Percentiles rank a stretch among this genome's conserved stretches.
Evolutionary conservation across 1,140 invertebrate species (phyloP).

Genomic region (Leguminivora glycinivorella): DNA sequence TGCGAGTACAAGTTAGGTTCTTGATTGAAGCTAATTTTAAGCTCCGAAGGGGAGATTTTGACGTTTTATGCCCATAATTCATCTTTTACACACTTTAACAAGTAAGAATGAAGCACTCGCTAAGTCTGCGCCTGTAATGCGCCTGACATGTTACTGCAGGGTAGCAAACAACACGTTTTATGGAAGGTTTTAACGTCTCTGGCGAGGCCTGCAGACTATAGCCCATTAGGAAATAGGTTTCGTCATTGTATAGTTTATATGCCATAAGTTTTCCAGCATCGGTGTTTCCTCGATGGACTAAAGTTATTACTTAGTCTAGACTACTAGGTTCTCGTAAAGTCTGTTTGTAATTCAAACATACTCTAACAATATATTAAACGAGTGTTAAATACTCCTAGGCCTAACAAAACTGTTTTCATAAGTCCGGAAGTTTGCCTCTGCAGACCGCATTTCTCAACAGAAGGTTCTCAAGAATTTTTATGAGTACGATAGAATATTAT

Average conservation of each 20-base stretch:
- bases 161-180: background rate
- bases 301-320: too few species aligned
- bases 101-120: background rate
- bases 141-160: background rate
- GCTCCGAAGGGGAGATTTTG: background rate
- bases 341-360: too few species aligned
- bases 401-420: too few species aligned
- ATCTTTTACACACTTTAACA: background rate
- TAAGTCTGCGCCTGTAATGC: background rate
- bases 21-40: background rate
- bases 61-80: background rate
- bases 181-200: background rate
- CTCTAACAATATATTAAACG: too few species aligned
- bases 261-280: background rate
- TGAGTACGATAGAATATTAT: background rate
- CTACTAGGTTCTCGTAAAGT: too few species aligned
- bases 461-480: too few species aligned
- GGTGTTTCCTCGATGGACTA: too few species aligned
- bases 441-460: too few species aligned
- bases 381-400: too few species aligned
- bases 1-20: too few species aligned
- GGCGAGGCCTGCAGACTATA: background rate
- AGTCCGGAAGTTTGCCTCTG: too few species aligned
- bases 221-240: constrained; percentile 7
- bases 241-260: background rate